These are phyloP conservation scores for Dyspetes luteomarginatus DNA, from an alignment of 2,888 invertebrate genomes.

Conservation along the genomic window DNA sequence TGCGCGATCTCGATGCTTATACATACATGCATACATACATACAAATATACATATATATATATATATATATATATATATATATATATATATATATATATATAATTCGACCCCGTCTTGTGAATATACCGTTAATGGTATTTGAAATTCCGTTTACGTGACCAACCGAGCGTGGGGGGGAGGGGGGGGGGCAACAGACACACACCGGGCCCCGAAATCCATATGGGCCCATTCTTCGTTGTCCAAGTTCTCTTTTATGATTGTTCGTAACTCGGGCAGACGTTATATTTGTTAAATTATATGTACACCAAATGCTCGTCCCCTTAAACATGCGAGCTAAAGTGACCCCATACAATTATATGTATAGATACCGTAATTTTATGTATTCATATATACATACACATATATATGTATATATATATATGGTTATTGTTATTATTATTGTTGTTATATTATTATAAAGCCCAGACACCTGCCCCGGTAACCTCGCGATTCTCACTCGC, in stretches of 20 bases:
- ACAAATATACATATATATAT: not conserved
- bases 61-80: constrained; percentile 1
- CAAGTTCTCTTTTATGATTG: constrained; percentile 23
- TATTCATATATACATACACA: not conserved
- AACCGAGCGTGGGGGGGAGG: constrained; percentile 23
- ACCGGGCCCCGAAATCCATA: constrained; percentile 58
- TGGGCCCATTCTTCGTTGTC: constrained; percentile 50
- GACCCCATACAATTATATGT: not conserved
- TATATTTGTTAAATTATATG: constrained; percentile 5
- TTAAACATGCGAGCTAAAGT: constrained; percentile 1
- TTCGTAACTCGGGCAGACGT: constrained; percentile 34
- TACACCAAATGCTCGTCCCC: not conserved
- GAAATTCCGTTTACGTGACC: constrained; percentile 65
- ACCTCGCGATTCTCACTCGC: constrained; percentile 42
- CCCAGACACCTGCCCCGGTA: constrained; percentile 51
- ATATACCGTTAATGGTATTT: constrained; percentile 67
- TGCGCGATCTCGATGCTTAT: constrained; percentile 21
- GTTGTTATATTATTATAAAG: constrained; percentile 11
- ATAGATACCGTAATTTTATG: constrained; percentile 6
- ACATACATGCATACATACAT: not conserved
- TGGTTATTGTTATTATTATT: too few relatives aligned
- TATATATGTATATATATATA: constrained; percentile 11
- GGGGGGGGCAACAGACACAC: not conserved
- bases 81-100: constrained; percentile 2
- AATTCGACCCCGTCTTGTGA: constrained; percentile 33